Evolutionary conservation across 2,113 vertebrate genomes (phyloP), one percentile per base, ranked within the genome.

Genomic region (Callipepla squamata): DNA sequence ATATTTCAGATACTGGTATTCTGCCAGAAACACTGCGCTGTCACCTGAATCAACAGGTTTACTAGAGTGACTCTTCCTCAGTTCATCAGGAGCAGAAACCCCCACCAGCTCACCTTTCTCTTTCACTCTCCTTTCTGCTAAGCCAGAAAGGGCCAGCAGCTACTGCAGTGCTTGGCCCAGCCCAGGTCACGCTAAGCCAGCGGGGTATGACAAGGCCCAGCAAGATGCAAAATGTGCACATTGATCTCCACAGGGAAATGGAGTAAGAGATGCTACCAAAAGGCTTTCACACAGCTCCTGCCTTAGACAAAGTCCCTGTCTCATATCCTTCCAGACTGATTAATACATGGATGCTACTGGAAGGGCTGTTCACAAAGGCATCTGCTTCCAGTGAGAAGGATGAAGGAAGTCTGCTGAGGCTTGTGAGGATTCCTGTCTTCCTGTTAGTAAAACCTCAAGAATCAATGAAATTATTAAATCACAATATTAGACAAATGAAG

Each of bases 401-500:
- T 18, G 68, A 87, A 58, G 30, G 19, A 82, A 42, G 16, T 55
- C 74, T 85, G 45, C 59, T 53, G 36, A 80, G 4, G 3, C 17
- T 57, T 28, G 25, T n/a, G 66, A 65, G 76, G 70, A 47, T 4
- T 65, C 20, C 36, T 62, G 3, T 0, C 26, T 53, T 53, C 26
- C 51, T 53, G 26, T 30, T 14, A 28, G 51, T 16, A 61, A 83
- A 80, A 87, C 50, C 87, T 51, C 30, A 76, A 38, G 6, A 59
- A 80, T 74, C 42, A 83, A 85, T 53, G 23, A 85, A 82, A 80
- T 67, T 67, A 80, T 34, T 90, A 85, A 73, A 92, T 62, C 61
- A 10, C 28, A 72, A 7, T 58, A 65, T 25, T 61, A 42, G 20
- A 6, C 7, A 84, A 81, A 83, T 25, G 17, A 84, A 28, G 2